Conservation (phyloP, 2,113 vertebrate genomes). For the Dasyurus viverrinus region DNA sequence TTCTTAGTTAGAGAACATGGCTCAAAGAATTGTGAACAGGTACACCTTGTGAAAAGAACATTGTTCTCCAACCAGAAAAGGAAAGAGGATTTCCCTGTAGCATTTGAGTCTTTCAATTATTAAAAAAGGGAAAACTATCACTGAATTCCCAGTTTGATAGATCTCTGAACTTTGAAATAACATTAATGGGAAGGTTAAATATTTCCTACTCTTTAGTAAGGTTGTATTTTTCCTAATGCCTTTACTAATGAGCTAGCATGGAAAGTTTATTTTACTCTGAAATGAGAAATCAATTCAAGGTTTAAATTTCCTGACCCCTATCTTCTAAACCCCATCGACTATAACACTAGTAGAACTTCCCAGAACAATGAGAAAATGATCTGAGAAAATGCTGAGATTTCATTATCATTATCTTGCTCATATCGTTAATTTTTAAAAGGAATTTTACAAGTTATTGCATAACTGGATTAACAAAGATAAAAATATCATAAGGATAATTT, state of each 20-base stretch:
- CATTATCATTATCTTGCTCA: neutral
- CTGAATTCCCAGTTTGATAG: slow-evolving; percentile 5
- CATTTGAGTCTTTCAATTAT: slow-evolving; percentile 35
- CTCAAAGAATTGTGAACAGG: neutral
- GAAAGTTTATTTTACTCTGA: neutral
- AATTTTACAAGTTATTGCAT: neutral
- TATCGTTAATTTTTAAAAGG: neutral
- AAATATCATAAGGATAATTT: slow-evolving; percentile 9
- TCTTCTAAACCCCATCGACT: neutral
- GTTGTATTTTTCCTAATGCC: neutral
- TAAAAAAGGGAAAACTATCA: neutral
- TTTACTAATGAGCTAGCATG: neutral
- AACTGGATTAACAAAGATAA: neutral
- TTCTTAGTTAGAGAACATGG: slow-evolving; percentile 43
- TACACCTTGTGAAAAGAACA: neutral
- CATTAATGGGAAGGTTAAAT: slow-evolving; percentile 32
- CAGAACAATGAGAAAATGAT: neutral
- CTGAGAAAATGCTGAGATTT: neutral
- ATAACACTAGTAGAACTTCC: neutral
- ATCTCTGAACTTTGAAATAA: slow-evolving; percentile 18
- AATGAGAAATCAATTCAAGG: neutral
- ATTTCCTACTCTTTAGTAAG: neutral
- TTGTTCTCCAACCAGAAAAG: slow-evolving; percentile 22
- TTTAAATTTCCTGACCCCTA: neutral
- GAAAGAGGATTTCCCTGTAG: neutral